Conservation (phyloP, 1,140 invertebrate species). For the Drosophila gunungcola region DNA sequence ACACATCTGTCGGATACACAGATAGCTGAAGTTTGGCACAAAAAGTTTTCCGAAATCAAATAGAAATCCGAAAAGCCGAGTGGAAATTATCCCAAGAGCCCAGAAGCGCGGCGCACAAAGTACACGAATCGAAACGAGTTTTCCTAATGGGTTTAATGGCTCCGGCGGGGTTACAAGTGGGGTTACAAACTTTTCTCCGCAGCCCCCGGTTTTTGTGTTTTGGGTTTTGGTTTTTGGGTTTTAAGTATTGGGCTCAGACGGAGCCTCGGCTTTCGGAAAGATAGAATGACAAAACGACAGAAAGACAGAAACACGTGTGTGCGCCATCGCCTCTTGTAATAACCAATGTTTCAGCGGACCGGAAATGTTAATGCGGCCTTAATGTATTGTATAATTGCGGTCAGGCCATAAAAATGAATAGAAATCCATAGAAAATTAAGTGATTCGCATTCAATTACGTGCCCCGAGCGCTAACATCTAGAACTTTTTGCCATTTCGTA, state of each 20-base stretch:
- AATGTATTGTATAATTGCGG: constrained; percentile 69
- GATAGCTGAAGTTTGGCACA: constrained; percentile 4
- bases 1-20: not conserved
- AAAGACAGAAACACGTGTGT: constrained; percentile 31
- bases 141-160: constrained; percentile 60
- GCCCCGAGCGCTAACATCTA: constrained; percentile 29
- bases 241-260: not conserved
- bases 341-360: constrained; percentile 40
- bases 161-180: not conserved
- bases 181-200: constrained; percentile 33
- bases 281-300: not conserved
- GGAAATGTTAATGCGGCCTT: constrained; percentile 66
- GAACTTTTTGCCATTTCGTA: constrained; percentile 41
- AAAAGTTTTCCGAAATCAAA: constrained; percentile 18
- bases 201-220: not conserved
- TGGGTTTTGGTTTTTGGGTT: not conserved
- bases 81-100: constrained; percentile 28
- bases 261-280: not conserved
- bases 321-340: constrained; percentile 31
- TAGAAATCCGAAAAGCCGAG: constrained; percentile 4
- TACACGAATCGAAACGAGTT: constrained; percentile 54
- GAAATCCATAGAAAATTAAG: constrained; percentile 72
- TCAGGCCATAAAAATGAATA: constrained; percentile 58
- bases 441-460: constrained; percentile 80
- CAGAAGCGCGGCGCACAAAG: not conserved